phyloP scores from a whole-genome alignment of 2,888 invertebrate species.

The Subacronicta megacephala region DNA sequence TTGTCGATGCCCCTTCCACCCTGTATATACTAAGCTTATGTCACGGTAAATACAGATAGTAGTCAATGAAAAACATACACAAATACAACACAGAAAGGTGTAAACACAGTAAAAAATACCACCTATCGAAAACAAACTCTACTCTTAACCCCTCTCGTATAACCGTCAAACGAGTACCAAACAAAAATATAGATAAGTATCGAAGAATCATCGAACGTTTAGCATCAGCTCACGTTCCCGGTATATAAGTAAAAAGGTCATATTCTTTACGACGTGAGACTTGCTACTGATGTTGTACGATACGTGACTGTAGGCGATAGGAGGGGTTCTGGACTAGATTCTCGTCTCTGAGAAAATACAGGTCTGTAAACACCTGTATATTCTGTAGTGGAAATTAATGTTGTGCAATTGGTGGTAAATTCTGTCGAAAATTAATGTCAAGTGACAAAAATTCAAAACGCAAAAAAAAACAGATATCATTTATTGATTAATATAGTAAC shows the following conservation, averaged over 20 bases:
- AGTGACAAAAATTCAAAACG: too few relatives aligned
- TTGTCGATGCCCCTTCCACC: too few relatives aligned
- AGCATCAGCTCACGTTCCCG: slow-evolving; percentile 63
- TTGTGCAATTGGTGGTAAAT: too few relatives aligned
- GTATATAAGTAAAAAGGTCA: slow-evolving; percentile 73
- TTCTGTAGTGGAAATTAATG: background rate
- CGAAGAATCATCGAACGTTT: slow-evolving; percentile 63
- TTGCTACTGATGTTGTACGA: slow-evolving; percentile 24
- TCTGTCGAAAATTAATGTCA: too few relatives aligned
- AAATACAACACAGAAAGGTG: background rate
- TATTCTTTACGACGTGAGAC: slow-evolving; percentile 69
- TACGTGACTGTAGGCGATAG: slow-evolving; percentile 34
- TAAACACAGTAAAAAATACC: slow-evolving; percentile 9
- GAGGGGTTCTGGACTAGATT: background rate
- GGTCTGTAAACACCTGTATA: background rate
- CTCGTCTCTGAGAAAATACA: too few relatives aligned
- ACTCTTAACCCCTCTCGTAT: slow-evolving; percentile 39
- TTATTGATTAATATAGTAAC: too few relatives aligned
- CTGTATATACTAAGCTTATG: too few relatives aligned
- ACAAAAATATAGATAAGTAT: slow-evolving; percentile 53
- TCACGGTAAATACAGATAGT: too few relatives aligned
- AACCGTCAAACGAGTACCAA: slow-evolving; percentile 50
- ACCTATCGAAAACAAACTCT: slow-evolving; percentile 26
- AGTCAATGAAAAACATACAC: too few relatives aligned
- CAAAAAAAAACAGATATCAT: too few relatives aligned